Base-by-base conservation (phyloP, 1,140 invertebrate species). In the Pogonus chalceus region DNA sequence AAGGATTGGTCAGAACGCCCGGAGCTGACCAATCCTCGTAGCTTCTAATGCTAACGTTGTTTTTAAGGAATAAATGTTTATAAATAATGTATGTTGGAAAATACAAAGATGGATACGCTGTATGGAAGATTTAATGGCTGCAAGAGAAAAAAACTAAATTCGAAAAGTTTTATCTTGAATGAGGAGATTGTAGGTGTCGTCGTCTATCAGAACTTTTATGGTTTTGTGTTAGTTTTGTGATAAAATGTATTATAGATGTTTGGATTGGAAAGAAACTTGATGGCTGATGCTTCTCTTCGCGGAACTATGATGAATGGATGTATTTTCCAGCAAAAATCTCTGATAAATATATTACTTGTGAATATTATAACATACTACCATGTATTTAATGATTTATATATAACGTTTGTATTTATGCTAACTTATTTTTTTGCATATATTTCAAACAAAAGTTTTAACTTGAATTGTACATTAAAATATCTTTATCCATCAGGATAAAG, bases 71-170 rank as follows among this genome's bases (percentile, higher is more conserved):
- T 10, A 10, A 18, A 43, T 10, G 7, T 43, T 64, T 64, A 64
- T 64, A 64, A 64, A 64, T 64, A 62, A 64, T 64, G 60, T 57
- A 64, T 64, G 57, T 61, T 61, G 61, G 60, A 61, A 60, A 60
- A 63, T 55, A 43, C 37, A 43, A 43, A 43, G 37, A 43, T 43
- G 37, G 37, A 43, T 31, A 7, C 37, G 37, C 4, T 16, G 7
- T 14, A 12, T 4, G 9, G 37, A 43, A 43, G 37, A 43, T 9
- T 18, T 43, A 43, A 43, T 18, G 37, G 37, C 18, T 14, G 26
- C 26, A 7, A 4, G 4, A 31, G 7, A 31, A 31, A 31, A 7
- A 31, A 31, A 31, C 26, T 14, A 31, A 31, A 31, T 31, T 31
- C 26, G 14, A 31, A 14, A 31, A 31, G 26, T 31, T 31, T 31